A percentile compares a stretch with the other conserved stretches of the same genome.
These are phyloP conservation scores for Phengaris alcon DNA, from an alignment of 2,888 invertebrate genomes.

Conservation along the genomic window DNA sequence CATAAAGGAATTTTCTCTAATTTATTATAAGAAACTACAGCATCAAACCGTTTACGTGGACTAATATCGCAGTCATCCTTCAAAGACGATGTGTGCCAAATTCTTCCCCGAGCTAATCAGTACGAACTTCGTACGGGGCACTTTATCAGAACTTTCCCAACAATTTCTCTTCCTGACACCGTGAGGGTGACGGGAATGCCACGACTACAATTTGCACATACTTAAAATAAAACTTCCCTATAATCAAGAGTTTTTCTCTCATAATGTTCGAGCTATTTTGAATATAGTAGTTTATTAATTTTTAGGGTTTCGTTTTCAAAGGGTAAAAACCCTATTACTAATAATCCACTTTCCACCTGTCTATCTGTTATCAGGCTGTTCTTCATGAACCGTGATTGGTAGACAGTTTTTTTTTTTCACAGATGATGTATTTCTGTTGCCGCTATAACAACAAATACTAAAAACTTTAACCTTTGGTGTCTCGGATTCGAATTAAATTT, in stretches of 20 bases:
- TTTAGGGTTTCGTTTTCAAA: too few relatives aligned
- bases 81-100: slow-evolving; percentile 39
- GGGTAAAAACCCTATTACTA: too few relatives aligned
- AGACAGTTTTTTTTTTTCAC: too few relatives aligned
- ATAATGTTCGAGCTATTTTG: background rate
- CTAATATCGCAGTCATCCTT: slow-evolving; percentile 19
- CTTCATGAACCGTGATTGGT: too few relatives aligned
- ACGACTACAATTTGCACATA: slow-evolving; percentile 28
- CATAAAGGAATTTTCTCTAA: too few relatives aligned
- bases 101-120: slow-evolving; percentile 60
- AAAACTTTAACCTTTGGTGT: too few relatives aligned
- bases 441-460: too few relatives aligned
- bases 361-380: too few relatives aligned
- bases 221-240: slow-evolving; percentile 13
- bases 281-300: background rate
- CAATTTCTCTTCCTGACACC: slow-evolving; percentile 48
- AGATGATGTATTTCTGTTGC: too few relatives aligned
- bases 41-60: background rate
- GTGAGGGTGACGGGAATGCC: slow-evolving; percentile 31
- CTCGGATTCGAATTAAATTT: too few relatives aligned
- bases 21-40: background rate
- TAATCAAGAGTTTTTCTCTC: background rate
- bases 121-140: slow-evolving; percentile 51
- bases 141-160: slow-evolving; percentile 57
- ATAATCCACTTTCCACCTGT: too few relatives aligned